phyloP scores from a whole-genome alignment of 2,797 vertebrate species.

The Betta splendens region DNA sequence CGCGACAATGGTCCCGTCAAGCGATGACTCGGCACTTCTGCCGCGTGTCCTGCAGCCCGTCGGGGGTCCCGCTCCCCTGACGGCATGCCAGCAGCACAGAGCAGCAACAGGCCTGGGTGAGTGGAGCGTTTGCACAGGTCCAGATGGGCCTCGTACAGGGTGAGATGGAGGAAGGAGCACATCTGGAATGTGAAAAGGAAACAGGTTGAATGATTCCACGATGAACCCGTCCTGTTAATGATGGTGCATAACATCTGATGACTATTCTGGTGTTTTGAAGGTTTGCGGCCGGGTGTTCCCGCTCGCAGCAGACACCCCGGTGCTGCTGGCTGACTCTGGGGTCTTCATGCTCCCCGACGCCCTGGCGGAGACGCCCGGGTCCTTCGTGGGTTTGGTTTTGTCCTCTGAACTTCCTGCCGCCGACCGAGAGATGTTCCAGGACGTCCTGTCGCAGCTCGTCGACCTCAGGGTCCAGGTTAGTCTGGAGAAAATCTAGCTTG shows the following conservation, averaged over 20 bases:
- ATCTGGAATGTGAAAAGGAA: too few species aligned
- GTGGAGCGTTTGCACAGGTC: too few species aligned
- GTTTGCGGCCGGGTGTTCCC: conserved; percentile 94
- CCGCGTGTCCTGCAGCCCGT: conserved; percentile 64
- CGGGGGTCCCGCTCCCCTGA: conserved; percentile 48
- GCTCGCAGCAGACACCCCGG: conserved; percentile 86
- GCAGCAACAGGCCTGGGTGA: conserved; percentile 22
- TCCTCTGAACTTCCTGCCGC: conserved; percentile 89
- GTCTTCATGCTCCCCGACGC: conserved; percentile 96
- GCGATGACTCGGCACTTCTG: conserved; percentile 75
- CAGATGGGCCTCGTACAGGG: conserved; percentile 14
- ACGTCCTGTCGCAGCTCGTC: conserved; percentile 87
- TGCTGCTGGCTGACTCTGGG: conserved; percentile 89
- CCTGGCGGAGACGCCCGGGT: conserved; percentile 83
- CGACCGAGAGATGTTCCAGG: conserved; percentile 86
- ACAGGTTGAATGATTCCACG: too few species aligned
- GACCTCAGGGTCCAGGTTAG: conserved; percentile 91
- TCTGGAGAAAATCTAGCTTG: neutral
- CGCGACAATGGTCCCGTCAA: conserved; percentile 66
- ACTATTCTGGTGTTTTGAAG: conserved; percentile 71
- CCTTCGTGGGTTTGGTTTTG: conserved; percentile 91
- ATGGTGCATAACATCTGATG: neutral
- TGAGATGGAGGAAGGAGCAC: neutral
- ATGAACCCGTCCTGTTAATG: too few species aligned
- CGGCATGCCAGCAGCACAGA: conserved; percentile 44